A percentile compares a stretch with the other conserved stretches of the same genome.
phyloP scores from a whole-genome alignment of 2,888 invertebrate species.

The Colletes collaris region DNA sequence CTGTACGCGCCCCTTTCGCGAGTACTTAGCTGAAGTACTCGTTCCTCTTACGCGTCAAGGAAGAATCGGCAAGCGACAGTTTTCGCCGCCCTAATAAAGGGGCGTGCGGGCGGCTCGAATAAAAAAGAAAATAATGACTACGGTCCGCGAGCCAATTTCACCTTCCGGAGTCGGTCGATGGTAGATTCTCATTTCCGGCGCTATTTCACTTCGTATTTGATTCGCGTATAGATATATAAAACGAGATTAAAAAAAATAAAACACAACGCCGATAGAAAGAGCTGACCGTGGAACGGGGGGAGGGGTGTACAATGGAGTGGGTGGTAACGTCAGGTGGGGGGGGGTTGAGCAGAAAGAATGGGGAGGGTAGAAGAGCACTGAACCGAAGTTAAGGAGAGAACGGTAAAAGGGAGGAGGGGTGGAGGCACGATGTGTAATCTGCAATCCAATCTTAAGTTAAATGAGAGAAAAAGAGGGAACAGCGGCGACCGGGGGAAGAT shows the following conservation, averaged over 20 bases:
- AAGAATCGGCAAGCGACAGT: not conserved
- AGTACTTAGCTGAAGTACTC: not conserved
- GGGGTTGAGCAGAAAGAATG: conserved; percentile 29
- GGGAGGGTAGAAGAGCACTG: conserved; percentile 36
- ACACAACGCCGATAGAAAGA: conserved; percentile 47
- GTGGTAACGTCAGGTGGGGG: conserved; percentile 2
- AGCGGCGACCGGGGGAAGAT: conserved; percentile 7
- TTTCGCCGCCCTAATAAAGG: conserved; percentile 30
- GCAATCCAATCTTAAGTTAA: conserved; percentile 76
- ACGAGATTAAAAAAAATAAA: conserved; percentile 61
- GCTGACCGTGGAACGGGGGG: conserved; percentile 9
- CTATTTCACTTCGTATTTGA: conserved; percentile 61
- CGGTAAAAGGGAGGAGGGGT: conserved; percentile 53
- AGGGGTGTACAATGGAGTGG: not conserved
- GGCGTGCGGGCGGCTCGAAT: conserved; percentile 16
- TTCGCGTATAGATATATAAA: conserved; percentile 60
- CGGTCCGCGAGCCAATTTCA: conserved; percentile 57
- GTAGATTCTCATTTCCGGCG: conserved; percentile 63
- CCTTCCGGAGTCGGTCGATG: conserved; percentile 46
- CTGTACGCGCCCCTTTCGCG: too few species aligned
- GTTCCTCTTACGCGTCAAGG: not conserved
- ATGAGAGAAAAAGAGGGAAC: conserved; percentile 63
- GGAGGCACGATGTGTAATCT: conserved; percentile 71
- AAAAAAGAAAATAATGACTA: conserved; percentile 41
- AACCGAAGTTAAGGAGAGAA: conserved; percentile 64